Evolutionary conservation across 30 jellyfish, hydroid and myxozoan genomes (phyloP).

Genomic region (Aurelia coerulea): DNA sequence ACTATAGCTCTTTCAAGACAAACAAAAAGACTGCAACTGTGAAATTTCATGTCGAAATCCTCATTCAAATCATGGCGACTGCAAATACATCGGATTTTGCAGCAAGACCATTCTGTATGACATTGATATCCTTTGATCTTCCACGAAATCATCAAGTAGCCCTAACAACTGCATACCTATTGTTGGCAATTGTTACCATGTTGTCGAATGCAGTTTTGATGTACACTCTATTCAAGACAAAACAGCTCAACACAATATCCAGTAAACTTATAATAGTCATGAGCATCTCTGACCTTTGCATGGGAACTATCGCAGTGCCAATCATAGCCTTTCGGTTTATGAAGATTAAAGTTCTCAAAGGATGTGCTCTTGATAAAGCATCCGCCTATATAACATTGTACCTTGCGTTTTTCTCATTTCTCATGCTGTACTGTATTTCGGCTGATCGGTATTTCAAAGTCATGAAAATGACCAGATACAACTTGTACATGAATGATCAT

Average conservation of each 20-base stretch:
- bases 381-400: slow-evolving; percentile 7
- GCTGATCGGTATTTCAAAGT: slow-evolving; percentile 42
- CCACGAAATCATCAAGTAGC: too few species aligned
- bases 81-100: too few species aligned
- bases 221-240: slow-evolving; percentile 34
- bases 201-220: slow-evolving; percentile 25
- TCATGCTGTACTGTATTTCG: slow-evolving; percentile 37
- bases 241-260: slow-evolving; percentile 49
- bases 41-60: too few species aligned
- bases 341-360: neutral
- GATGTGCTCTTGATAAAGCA: slow-evolving; percentile 20
- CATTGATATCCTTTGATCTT: too few species aligned
- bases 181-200: slow-evolving; percentile 4
- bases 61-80: too few species aligned
- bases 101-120: too few species aligned
- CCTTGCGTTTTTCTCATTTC: slow-evolving; percentile 41
- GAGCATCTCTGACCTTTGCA: slow-evolving; percentile 51
- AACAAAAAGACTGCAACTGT: too few species aligned
- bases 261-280: slow-evolving; percentile 36
- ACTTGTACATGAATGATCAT: slow-evolving; percentile 27
- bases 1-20: too few species aligned
- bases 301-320: slow-evolving; percentile 41
- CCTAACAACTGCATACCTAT: too few species aligned
- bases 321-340: neutral
- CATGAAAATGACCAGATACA: slow-evolving; percentile 39